phyloP scores from a whole-genome alignment of 2,888 invertebrate species.

The Philereme vetulata region DNA sequence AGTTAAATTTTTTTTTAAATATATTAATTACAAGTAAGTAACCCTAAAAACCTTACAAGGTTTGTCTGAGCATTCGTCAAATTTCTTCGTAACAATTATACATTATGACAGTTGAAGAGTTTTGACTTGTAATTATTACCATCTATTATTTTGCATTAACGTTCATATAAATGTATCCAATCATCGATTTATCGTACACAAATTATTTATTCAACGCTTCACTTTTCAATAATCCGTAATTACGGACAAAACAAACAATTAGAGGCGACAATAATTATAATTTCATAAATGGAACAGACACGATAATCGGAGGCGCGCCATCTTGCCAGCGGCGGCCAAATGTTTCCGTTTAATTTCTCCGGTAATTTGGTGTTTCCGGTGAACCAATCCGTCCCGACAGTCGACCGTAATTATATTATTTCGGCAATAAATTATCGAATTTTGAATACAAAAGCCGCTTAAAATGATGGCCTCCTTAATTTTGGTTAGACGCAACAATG shows the following conservation, averaged over 20 bases:
- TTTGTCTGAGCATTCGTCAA: no score
- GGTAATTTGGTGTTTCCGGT: constrained; percentile 82
- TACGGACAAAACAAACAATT: constrained; percentile 61
- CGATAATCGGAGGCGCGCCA: constrained; percentile 75
- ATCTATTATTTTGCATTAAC: not conserved
- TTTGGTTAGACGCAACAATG: constrained; percentile 69
- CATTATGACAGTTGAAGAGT: no score
- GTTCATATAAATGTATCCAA: not conserved
- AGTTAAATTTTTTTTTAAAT: no score
- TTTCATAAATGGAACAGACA: constrained; percentile 78
- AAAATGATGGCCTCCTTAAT: constrained; percentile 70
- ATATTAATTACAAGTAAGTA: no score
- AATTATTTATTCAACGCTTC: constrained; percentile 10
- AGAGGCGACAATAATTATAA: constrained; percentile 69
- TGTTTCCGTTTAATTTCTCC: constrained; percentile 84
- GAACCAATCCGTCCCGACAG: constrained; percentile 81
- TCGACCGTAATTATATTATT: constrained; percentile 82
- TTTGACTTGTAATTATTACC: not conserved
- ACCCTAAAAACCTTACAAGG: no score
- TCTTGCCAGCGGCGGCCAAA: constrained; percentile 83
- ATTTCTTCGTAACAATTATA: not conserved
- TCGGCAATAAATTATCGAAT: constrained; percentile 84
- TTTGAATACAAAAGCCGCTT: constrained; percentile 79
- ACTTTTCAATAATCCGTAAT: constrained; percentile 38
- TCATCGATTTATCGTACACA: constrained; percentile 1